A percentile compares a stretch with the other conserved stretches of the same genome.
Evolutionary conservation across 2,113 vertebrate genomes (phyloP).

Genomic region (Notothenia coriiceps): DNA sequence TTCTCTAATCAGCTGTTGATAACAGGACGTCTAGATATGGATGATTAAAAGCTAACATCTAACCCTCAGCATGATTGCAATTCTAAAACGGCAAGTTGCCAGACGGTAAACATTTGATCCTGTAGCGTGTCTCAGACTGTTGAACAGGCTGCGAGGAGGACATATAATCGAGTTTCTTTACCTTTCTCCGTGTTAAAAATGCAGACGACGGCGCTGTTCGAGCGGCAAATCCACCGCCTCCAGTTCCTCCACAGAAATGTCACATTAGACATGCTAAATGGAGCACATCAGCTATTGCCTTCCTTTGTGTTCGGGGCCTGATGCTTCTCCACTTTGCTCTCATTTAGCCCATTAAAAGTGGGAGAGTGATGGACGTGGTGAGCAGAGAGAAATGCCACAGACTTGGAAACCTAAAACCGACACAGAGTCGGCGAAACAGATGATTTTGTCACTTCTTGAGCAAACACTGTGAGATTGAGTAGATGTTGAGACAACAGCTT

Average conservation of each 20-base stretch:
- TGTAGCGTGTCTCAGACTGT: slow-evolving; percentile 14
- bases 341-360: slow-evolving; percentile 58
- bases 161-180: slow-evolving; percentile 44
- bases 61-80: not conserved
- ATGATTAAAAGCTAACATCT: not conserved
- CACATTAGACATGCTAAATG: slow-evolving; percentile 71
- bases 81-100: slow-evolving; percentile 6
- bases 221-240: slow-evolving; percentile 63
- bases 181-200: slow-evolving; percentile 28
- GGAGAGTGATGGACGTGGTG: slow-evolving; percentile 46
- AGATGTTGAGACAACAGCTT: slow-evolving; percentile 49
- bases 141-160: slow-evolving; percentile 26
- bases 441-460: slow-evolving; percentile 32
- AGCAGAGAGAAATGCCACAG: not conserved
- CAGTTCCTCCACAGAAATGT: slow-evolving; percentile 70
- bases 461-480: slow-evolving; percentile 52
- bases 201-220: slow-evolving; percentile 40
- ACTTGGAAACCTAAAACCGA: slow-evolving; percentile 31
- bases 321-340: slow-evolving; percentile 53
- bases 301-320: slow-evolving; percentile 55
- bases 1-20: not conserved
- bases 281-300: slow-evolving; percentile 63
- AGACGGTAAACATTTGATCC: slow-evolving; percentile 27
- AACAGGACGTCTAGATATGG: not conserved
- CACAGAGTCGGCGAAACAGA: not conserved